Base-by-base conservation (phyloP, 2,113 vertebrate species). In the Tyrannus savana region DNA sequence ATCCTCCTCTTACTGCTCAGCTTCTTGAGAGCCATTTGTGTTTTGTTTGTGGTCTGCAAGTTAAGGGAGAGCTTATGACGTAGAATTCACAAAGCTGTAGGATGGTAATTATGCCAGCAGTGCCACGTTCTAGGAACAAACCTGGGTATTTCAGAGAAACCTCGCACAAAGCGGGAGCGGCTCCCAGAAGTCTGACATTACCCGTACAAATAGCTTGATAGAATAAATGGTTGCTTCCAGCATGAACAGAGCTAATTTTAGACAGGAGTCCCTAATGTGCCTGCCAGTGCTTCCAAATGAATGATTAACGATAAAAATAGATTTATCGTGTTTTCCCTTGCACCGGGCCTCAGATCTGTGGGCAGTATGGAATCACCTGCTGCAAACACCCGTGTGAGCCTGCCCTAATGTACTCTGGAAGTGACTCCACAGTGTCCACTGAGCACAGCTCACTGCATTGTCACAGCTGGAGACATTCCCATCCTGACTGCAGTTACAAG, bases 231-330 rank as follows among this genome's bases (percentile, higher is more conserved):
- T 73, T 96, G 42, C 96, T 98, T 96, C 95, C 89, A 96, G 80
- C 31, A 6, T 91, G 97, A 97, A 49, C 59, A 67, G 89, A 94
- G 73, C 95, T 97, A 97, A 97, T 97, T 98, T 97, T 98, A 98
- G 96, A 80, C 35, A 44, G 93, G 63, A 88, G 89, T 77, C 87
- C 74, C 97, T 97, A 63, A 79, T 95, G 58, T 95, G 91, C 90
- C 87, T 93, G 59, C 59, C 93, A 72, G 86, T 90, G 63, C 91
- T 97, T 85, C 92, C 85, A 81, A 95, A 96, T 93, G 91, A 97
- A 81, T 92, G 92, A 91, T 90, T 96, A 79, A 89, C 80, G 90
- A 71, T 92, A 78, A 97, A 93, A 96, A 96, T 75, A 97, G 95
- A 55, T 89, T 87, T 89, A 78, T 44, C 89, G 63, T 93, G 68